phyloP scores from a whole-genome alignment of 1,140 invertebrate genomes.

The Tigriopus japonicus region DNA sequence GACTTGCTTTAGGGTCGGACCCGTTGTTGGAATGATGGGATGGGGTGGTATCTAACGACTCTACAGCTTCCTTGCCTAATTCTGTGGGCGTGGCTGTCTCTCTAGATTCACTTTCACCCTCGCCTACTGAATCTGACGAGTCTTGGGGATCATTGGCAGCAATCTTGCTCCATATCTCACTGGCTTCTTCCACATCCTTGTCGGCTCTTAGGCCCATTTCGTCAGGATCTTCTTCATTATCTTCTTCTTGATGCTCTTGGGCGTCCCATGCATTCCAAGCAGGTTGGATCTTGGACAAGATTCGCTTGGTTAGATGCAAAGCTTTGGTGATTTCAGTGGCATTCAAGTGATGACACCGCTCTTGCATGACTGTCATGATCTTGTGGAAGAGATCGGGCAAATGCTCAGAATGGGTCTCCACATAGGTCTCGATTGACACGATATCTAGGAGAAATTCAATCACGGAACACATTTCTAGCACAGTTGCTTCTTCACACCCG shows the following conservation, averaged over 20 bases:
- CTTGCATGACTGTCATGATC: slow-evolving; percentile 16
- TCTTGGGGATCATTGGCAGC: no score
- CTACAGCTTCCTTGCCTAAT: neutral
- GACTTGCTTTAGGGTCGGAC: neutral
- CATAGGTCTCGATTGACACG: slow-evolving; percentile 55
- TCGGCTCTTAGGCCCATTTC: neutral
- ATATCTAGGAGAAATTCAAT: slow-evolving; percentile 58
- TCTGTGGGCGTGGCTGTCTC: neutral
- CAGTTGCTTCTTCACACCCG: slow-evolving; percentile 20
- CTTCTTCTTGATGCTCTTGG: neutral
- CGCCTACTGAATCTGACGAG: no score
- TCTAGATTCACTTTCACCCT: no score
- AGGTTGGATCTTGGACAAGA: slow-evolving; percentile 54
- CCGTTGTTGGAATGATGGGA: no score
- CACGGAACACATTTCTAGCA: slow-evolving; percentile 39
- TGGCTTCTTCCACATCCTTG: no score
- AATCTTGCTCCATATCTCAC: no score
- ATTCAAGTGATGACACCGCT: slow-evolving; percentile 31
- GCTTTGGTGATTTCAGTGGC: slow-evolving; percentile 41
- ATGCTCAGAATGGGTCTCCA: slow-evolving; percentile 35
- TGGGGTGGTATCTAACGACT: neutral
- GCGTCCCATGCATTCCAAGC: slow-evolving; percentile 19
- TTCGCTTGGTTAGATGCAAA: slow-evolving; percentile 48
- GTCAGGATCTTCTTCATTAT: neutral
- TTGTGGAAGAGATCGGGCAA: slow-evolving; percentile 3